A percentile compares a stretch with the other conserved stretches of the same genome.
Evolutionary conservation across 2,113 vertebrate species (phyloP).

Genomic region (Cromileptes altivelis): DNA sequence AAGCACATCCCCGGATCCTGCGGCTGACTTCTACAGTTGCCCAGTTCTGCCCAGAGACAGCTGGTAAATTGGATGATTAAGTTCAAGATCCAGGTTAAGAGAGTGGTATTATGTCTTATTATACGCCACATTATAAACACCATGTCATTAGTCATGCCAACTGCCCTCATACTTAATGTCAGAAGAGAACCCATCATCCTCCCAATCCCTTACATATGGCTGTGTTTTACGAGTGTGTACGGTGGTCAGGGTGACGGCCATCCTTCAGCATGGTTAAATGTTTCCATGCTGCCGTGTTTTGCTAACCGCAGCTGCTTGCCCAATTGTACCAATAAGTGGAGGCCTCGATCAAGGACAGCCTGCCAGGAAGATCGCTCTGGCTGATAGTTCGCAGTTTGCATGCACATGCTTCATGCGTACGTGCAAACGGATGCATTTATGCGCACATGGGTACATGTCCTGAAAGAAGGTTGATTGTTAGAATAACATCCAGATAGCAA

Average conservation of each 20-base stretch:
- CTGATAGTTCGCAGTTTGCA: slow-evolving; percentile 25
- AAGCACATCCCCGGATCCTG: not conserved
- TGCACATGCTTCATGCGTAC: not conserved
- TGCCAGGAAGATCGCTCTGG: slow-evolving; percentile 2
- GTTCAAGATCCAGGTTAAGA: slow-evolving; percentile 65
- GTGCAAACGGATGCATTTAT: slow-evolving; percentile 4
- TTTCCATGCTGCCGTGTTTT: slow-evolving; percentile 63
- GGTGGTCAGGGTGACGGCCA: slow-evolving; percentile 69
- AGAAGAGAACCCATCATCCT: slow-evolving; percentile 54
- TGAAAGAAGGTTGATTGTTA: slow-evolving; percentile 4
- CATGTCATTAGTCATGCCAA: slow-evolving; percentile 54
- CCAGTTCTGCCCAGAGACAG: slow-evolving; percentile 20
- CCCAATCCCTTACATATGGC: slow-evolving; percentile 70
- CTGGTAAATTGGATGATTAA: slow-evolving; percentile 64
- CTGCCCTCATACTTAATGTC: slow-evolving; percentile 38
- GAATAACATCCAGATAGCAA: not conserved
- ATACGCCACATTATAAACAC: slow-evolving; percentile 59
- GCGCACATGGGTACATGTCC: not conserved
- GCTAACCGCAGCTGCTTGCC: slow-evolving; percentile 45
- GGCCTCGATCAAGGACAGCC: slow-evolving; percentile 57
- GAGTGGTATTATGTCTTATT: slow-evolving; percentile 58
- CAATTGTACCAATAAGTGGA: slow-evolving; percentile 42
- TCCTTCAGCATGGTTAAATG: slow-evolving; percentile 69
- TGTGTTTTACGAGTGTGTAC: slow-evolving; percentile 67
- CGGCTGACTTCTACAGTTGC: slow-evolving; percentile 34